Percentiles rank a stretch among this genome's conserved stretches.
phyloP scores from a whole-genome alignment of 2,888 invertebrate species.

The Sympetrum striolatum region DNA sequence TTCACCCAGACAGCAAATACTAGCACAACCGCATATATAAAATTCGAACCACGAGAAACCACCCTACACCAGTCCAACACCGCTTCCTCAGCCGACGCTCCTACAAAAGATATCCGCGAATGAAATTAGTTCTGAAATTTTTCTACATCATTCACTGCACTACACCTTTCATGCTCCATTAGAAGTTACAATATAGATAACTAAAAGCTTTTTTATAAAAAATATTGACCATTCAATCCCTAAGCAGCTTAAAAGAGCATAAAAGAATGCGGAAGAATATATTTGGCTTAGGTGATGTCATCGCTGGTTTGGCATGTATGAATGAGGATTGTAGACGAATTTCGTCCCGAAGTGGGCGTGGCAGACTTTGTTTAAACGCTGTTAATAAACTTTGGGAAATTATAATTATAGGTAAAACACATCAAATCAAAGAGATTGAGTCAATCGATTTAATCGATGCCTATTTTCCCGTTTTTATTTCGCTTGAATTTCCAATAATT shows the following conservation, averaged over 20 bases:
- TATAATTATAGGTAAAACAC: neutral
- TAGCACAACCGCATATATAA: constrained; percentile 23
- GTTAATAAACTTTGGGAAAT: neutral
- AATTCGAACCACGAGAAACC: neutral
- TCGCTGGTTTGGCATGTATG: constrained; percentile 43
- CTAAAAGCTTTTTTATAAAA: too few relatives aligned
- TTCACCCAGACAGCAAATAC: constrained; percentile 14
- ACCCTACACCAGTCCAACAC: constrained; percentile 31
- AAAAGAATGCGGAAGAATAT: neutral
- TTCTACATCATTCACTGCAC: neutral
- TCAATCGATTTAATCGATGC: too few relatives aligned
- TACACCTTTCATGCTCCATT: too few relatives aligned
- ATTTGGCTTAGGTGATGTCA: constrained; percentile 7
- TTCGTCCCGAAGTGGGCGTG: constrained; percentile 23
- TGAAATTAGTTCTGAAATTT: neutral
- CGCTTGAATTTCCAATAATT: too few relatives aligned
- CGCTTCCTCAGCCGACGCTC: constrained; percentile 40
- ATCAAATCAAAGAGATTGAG: neutral
- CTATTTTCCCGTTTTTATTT: too few relatives aligned
- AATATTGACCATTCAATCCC: neutral
- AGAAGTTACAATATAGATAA: too few relatives aligned
- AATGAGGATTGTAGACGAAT: constrained; percentile 32
- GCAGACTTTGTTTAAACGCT: neutral
- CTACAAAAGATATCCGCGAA: neutral
- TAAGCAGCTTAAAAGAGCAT: neutral